Evolutionary conservation across 2,113 vertebrate genomes (phyloP), one percentile per base, ranked within the genome.

Genomic region (Oceanites oceanicus): DNA sequence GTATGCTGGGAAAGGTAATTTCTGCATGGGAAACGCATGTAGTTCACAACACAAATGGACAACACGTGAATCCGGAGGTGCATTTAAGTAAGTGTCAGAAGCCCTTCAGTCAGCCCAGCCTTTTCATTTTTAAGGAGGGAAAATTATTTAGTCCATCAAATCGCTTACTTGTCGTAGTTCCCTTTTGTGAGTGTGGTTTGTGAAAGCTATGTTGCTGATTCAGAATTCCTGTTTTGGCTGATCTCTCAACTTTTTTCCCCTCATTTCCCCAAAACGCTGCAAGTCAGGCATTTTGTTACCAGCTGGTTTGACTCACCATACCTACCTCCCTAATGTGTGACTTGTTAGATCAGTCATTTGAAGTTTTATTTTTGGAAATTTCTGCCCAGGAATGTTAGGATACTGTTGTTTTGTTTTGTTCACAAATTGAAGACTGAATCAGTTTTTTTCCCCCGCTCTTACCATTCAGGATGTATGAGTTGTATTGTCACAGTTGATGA

Each of bases 21-120:
- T 89, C 38, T 59, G 59, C 2, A 0, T 6, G 5, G 44, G 53
- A 49, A 45, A 29, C 26, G 29, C 36, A 21, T 7, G 18, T 29
- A 56, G 15, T 38, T 67, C 19, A 6, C 49, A 62, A 23, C 6
- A 5, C 20, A 40, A 27, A 26, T 6, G 20, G 42, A 27, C 18
- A 12, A 9, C 25, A 29, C 1, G 0, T 10, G 32, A 16, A 32
- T 26, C 13, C 47, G 20, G 25, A 62, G 66, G 8, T 23, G 30
- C 6, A 1, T 59, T 36, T 92, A 50, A 12, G 40, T 30, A 55
- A 21, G 18, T 25, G 32, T 66, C 67, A 73, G 42, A 20, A 92
- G 11, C 22, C 25, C 27, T 77, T 53, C 34, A 45, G 21, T 36
- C 38, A 86, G 65, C 65, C 23, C 73, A 90, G 17, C 20, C 34